Base-by-base conservation (phyloP, 2,113 vertebrate species). In the Caracal caracal region DNA sequence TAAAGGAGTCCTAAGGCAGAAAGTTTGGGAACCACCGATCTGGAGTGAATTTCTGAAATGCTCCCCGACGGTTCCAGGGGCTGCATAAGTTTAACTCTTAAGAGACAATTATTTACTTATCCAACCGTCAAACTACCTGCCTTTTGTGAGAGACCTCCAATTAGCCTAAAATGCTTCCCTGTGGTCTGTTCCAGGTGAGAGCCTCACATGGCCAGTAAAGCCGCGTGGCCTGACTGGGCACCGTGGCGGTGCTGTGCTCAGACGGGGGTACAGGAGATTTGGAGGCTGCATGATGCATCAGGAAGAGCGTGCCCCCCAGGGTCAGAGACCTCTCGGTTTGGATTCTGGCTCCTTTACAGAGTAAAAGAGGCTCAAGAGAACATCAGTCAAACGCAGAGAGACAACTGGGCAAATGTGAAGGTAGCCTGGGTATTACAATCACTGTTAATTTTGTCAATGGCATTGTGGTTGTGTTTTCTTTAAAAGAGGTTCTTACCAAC, bases 31-130 rank as follows among this genome's bases (percentile, higher is more conserved):
- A 79, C 33, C 16, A 1, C 9, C 47, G 70, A 81, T 43, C 20
- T 85, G 22, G 1, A 93, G 71, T 28, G 76, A 87, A 79, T 82
- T 73, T 68, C 49, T 43, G 28, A 93, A 92, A 90, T 28, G 51
- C 51, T 90, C 70, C 51, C 76, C 26, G 19, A 53, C 2, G 78
- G 84, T 9, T 93, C 35, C 75, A 87, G 30, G 28, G 78, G 80
- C 53, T 12, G 71, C 11, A 30, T 3, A 83, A 47, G 47, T 30
- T 87, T 11, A 6, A 51, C 22, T 76, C 63, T 51, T 51, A 84
- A 24, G 37, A 63, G 33, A 65, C 35, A 68, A 78, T 20, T 51
- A 80, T 65, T 51, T 68, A 79, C 40, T 61, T 83, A 65, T 15
- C 79, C 40, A n/a, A 59, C 17, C 24, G 87, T 56, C 73, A 79